Percentiles rank a stretch among this genome's conserved stretches.
Conservation (phyloP, 37 sponge, comb jelly and placozoan genomes). For the Beroe ovata region DNA sequence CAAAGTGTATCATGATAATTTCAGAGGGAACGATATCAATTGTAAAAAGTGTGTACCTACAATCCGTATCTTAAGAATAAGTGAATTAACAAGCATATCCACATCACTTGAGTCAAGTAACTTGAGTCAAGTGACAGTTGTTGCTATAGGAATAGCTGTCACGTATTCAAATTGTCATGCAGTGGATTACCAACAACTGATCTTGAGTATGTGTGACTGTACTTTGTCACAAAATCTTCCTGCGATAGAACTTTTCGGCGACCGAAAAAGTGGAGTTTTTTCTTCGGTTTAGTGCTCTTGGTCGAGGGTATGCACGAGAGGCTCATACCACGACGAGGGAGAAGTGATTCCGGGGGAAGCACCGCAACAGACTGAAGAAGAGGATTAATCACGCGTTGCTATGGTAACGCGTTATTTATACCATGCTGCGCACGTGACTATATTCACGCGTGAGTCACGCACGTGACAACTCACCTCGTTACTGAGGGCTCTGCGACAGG, state of each 20-base stretch:
- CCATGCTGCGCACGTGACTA: no score
- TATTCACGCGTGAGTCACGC: not conserved
- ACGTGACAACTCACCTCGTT: slow-evolving; percentile 12
- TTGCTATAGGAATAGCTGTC: not conserved
- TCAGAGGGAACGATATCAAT: no score
- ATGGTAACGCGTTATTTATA: not conserved
- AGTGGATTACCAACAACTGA: slow-evolving; percentile 18
- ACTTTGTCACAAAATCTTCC: slow-evolving; percentile 25
- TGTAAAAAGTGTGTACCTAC: no score
- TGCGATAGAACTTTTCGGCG: not conserved
- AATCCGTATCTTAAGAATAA: no score
- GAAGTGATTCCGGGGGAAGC: not conserved
- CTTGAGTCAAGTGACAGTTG: no score
- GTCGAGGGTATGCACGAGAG: not conserved
- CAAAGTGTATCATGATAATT: no score
- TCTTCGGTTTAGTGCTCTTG: not conserved
- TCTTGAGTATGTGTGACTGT: not conserved
- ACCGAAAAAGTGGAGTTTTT: slow-evolving; percentile 6
- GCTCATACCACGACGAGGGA: not conserved
- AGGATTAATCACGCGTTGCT: not conserved
- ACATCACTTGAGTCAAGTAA: no score
- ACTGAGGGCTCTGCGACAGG: slow-evolving; percentile 15
- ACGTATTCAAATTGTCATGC: slow-evolving; percentile 18
- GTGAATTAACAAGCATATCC: no score
- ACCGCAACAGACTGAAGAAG: not conserved